Evolutionary conservation across 2,888 invertebrate species (phyloP).

Genomic region (Pandemis heparana): DNA sequence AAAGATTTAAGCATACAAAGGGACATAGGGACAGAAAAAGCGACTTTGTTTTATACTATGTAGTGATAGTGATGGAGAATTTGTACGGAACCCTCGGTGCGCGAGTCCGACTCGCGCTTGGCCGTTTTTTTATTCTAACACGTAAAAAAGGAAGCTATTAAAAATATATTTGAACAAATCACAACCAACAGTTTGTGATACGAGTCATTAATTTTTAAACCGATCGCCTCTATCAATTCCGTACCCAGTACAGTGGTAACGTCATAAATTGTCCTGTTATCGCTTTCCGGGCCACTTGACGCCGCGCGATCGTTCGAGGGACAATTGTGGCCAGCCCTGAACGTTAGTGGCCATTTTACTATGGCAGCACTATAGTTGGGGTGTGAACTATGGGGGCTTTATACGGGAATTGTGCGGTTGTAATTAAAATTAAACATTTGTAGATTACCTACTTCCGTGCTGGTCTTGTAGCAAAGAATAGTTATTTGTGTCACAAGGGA

Average conservation of each 20-base stretch:
- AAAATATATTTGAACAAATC: background rate
- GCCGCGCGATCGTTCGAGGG: constrained; percentile 52
- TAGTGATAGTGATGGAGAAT: too few species aligned
- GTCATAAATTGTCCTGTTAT: constrained; percentile 67
- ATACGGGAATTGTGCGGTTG: background rate
- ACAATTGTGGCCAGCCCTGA: constrained; percentile 54
- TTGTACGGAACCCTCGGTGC: too few species aligned
- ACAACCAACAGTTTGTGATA: background rate
- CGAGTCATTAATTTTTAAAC: background rate
- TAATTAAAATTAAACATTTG: background rate
- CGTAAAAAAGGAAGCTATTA: too few species aligned
- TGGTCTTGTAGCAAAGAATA: too few species aligned
- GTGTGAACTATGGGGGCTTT: constrained; percentile 1
- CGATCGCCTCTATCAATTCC: constrained; percentile 1
- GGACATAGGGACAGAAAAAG: too few species aligned
- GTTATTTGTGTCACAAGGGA: too few species aligned
- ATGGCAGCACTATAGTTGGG: constrained; percentile 5
- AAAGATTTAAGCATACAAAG: too few species aligned
- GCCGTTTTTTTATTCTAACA: too few species aligned
- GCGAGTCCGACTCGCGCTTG: too few species aligned
- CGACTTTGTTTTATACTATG: too few species aligned
- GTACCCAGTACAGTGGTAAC: constrained; percentile 42
- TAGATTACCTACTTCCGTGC: background rate
- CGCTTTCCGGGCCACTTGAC: constrained; percentile 68
- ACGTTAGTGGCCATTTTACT: constrained; percentile 56